These are phyloP conservation scores for Drosophila tanythrix DNA, from an alignment of 2,888 invertebrate genomes.

Conservation along the genomic window DNA sequence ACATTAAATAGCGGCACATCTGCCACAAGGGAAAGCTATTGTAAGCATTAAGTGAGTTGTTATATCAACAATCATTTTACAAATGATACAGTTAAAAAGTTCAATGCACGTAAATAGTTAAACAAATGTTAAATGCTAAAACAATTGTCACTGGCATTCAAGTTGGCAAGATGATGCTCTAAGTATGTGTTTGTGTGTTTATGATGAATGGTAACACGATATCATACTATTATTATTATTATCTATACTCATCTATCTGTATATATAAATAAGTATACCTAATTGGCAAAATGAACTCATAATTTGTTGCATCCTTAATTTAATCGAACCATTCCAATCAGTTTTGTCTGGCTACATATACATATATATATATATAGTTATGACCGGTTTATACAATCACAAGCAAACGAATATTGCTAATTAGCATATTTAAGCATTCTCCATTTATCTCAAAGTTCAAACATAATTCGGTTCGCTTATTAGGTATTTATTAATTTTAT, in stretches of 20 bases:
- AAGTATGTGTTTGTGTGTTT: background rate
- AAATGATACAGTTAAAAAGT: background rate
- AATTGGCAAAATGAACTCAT: background rate
- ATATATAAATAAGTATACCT: background rate
- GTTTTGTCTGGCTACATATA: background rate
- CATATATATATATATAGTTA: background rate
- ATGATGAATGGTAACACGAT: background rate
- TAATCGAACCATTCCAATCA: background rate
- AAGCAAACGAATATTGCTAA: background rate
- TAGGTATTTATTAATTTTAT: conserved; percentile 17
- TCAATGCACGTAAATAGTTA: background rate
- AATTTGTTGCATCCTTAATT: background rate
- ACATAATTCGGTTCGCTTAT: conserved; percentile 7
- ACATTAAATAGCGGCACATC: background rate
- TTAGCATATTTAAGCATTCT: background rate
- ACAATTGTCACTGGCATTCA: background rate
- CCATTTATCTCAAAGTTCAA: background rate
- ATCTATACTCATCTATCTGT: background rate
- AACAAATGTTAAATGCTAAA: background rate
- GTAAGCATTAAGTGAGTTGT: conserved; percentile 6
- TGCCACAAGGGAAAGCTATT: background rate
- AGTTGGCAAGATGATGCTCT: background rate
- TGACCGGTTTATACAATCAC: background rate
- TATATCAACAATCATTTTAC: background rate
- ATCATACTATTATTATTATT: background rate